These are phyloP conservation scores for Drosophila affinis DNA, from an alignment of 2,888 invertebrate species.

Conservation along the genomic window DNA sequence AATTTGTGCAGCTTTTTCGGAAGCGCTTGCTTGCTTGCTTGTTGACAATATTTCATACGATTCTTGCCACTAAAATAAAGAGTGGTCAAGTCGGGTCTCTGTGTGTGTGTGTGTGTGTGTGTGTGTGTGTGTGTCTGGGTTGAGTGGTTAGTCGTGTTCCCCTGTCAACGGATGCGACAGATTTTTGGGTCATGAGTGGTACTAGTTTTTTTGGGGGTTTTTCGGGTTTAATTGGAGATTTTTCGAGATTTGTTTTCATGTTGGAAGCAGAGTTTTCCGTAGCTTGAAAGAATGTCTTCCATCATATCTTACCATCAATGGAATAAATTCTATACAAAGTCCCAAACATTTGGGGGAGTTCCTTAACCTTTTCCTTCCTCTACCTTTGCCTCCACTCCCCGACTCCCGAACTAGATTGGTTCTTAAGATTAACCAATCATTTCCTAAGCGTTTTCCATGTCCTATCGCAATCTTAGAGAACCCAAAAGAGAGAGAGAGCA, in stretches of 20 bases:
- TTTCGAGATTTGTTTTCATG: not conserved
- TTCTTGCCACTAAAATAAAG: slow-evolving; percentile 18
- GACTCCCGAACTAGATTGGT: not conserved
- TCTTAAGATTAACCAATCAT: not conserved
- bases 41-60: slow-evolving; percentile 65
- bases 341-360: not conserved
- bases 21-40: slow-evolving; percentile 34
- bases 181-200: not conserved
- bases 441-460: not conserved
- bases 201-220: not conserved
- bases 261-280: no score
- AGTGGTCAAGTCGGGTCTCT: not conserved
- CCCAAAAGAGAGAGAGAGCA: slow-evolving; percentile 1
- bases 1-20: slow-evolving; percentile 45
- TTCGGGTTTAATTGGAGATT: not conserved
- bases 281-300: no score
- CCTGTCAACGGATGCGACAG: slow-evolving; percentile 2
- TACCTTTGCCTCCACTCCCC: not conserved
- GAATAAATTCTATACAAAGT: not conserved
- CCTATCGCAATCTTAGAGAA: not conserved
- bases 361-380: not conserved
- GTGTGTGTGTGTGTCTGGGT: not conserved
- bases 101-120: not conserved
- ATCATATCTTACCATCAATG: not conserved
- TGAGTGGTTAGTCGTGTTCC: slow-evolving; percentile 30